Base-by-base conservation (phyloP, 2,113 vertebrate genomes). In the Scophthalmus maximus region DNA sequence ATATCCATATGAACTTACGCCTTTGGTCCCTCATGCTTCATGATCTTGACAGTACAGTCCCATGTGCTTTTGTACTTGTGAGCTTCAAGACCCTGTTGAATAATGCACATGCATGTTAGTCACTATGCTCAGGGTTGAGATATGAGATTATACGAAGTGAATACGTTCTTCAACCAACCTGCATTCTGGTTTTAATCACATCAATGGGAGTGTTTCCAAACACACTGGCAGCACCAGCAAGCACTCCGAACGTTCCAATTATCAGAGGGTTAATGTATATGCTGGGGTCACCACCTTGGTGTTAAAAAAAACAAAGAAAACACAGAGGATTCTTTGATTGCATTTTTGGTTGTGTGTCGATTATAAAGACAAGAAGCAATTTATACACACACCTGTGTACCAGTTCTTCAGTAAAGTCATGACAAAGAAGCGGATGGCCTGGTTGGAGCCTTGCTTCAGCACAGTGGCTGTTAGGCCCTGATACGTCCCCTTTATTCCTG, bases 131-230 rank as follows among this genome's bases (percentile, higher is more conserved):
- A 1, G 20, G 9, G n/a, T 26, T 20, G 0, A 29, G 26, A 17
- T 1, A 6, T 3, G 3, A 49, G 25, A 5, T 22, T 34, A 10
- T 3, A 6, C 11, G 6, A 38, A 1, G 17, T 22, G n/a, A 57
- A 57, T 5, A 0, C 5, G 23, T 8, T 20, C 4, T 8, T 25
- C 1, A 3, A 84, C 81, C 2, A 0, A 98, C 98, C 97, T 99
- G 97, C 97, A 99, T 96, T 67, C 98, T 94, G 70, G 98, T 99
- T 91, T 99, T 99, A 57, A 99, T 95, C 40, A 99, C 98, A 0
- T 99, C 98, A 73, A 99, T 84, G 0, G 98, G 98, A 0, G 98
- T 99, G 91, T 99, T 99, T 56, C 98, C 97, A 0, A 99, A 98
- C 69, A 99, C 97, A 2, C 97, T 99, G 0, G 94, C 95, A 6